Evolutionary conservation across 2,888 invertebrate species (phyloP), one percentile per base, ranked within the genome.

Genomic region (Lepidonotus clava): DNA sequence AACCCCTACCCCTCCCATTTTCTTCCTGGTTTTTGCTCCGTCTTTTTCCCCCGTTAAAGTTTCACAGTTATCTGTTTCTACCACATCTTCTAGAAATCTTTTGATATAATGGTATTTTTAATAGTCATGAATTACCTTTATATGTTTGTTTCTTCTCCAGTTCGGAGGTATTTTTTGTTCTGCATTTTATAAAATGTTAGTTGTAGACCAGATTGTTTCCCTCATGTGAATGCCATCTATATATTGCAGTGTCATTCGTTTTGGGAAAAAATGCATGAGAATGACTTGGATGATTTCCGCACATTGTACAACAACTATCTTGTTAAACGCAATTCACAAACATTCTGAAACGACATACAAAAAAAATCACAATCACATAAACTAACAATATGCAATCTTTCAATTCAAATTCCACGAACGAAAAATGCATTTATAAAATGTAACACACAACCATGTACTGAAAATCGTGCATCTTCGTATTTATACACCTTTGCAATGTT

Each of bases 221-320:
- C 34, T 71, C 71, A 21, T 71, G 71, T 71, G 71, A 71, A 71
- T 71, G 71, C 71, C 38, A 14, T 71, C 14, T 18, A 71, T 71
- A 56, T 56, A 71, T 71, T 71, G 71, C 71, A 71, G 34, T 71
- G 38, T 71, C 38, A 14, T 34, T 71, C 38, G n/a, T n/a, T 14
- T 66, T 38, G 38, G 38, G 11, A 71, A 71, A 24, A 71, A 36
- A 71, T 71, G 71, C 71, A 71, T 71, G 71, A 1, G 38, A 71
- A 71, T 71, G 71, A 71, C 34, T 34, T 71, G 71, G 71, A 38
- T 36, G 36, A 11, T 34, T 34, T 14, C 38, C 71, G 71, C 71
- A 71, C 71, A 71, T 61, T 61, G 24, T 32, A 61, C 24, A 18
- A 34, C 24, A 71, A 8, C 14, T 71, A 34, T 71, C 34, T 5